Evolutionary conservation across 2,113 vertebrate species (phyloP), one percentile per base, ranked within the genome.

Genomic region (Eleginops maclovinus): DNA sequence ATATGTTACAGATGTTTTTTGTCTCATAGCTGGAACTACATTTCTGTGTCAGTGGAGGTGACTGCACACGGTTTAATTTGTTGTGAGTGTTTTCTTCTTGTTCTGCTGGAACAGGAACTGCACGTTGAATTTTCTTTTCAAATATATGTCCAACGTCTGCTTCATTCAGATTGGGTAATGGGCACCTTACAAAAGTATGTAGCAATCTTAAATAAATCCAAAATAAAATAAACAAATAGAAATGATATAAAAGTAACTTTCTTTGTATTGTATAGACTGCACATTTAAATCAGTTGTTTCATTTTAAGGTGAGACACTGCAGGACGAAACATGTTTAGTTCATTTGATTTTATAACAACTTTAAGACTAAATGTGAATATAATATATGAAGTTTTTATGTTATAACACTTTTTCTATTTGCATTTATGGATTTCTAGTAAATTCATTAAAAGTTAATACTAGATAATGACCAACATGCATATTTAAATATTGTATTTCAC

Each of bases 1-100:
- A 92, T 80, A 19, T 6, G 50, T 65, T 70, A 21, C 89, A 91
- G 47, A 24, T 91, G 89, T 75, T 71, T 53, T 64, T 60, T 0
- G 47, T 58, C 14, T 72, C 64, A 2, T 31, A 41, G 41, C 21
- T 75, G 49, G 65, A 76, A 47, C 19, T 28, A 3, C 19, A 16
- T 9, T 9, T 68, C 59, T 36, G 60, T 36, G 51, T 22, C 26
- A 12, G 16, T 13, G 60, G 22, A 54, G 62, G 44, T 26, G 58
- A 75, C 59, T 19, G 28, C 14, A 61, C 21, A 21, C 31, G 51
- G 50, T 26, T 68, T 28, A 2, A 40, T 40, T 44, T 13, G 16
- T 14, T 46, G 3, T 2, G 6, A 14, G 4, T 19, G 49, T 59
- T 51, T 56, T 60, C 13, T n/a, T 72, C 53, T 49, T 17, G 17